Conservation (phyloP, 2,113 vertebrate genomes). For the Ptyas mucosa region DNA sequence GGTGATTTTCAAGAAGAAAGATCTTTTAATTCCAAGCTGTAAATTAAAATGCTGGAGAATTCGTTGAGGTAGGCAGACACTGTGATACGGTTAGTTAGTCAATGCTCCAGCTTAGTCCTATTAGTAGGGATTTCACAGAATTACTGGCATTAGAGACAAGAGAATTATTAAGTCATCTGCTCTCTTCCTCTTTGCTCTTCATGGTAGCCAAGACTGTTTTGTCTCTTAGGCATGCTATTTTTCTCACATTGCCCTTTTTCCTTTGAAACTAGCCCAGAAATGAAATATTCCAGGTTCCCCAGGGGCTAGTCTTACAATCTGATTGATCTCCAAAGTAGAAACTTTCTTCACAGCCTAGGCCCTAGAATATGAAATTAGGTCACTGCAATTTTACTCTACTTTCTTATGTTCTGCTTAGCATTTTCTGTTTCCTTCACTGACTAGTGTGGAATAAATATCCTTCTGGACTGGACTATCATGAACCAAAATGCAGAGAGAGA, state of each 20-base stretch:
- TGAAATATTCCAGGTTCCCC: conserved; percentile 45
- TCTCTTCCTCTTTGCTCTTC: neutral
- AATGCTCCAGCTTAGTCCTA: neutral
- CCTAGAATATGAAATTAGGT: conserved; percentile 58
- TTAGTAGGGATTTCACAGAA: conserved; percentile 32
- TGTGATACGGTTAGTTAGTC: neutral
- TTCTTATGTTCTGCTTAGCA: conserved; percentile 54
- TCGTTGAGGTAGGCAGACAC: neutral
- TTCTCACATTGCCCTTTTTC: conserved; percentile 34
- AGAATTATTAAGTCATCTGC: conserved; percentile 8
- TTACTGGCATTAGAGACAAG: conserved; percentile 32
- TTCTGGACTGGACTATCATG: conserved; percentile 50
- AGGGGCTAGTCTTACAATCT: conserved; percentile 17
- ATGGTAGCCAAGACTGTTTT: neutral
- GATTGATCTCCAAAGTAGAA: conserved; percentile 51
- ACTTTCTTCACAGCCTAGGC: conserved; percentile 31
- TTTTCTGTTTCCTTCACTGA: conserved; percentile 38
- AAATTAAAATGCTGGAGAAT: neutral
- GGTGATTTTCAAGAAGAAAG: neutral
- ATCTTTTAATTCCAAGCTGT: neutral
- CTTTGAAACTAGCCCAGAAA: conserved; percentile 53
- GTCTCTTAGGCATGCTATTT: conserved; percentile 33
- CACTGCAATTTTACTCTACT: conserved; percentile 54
- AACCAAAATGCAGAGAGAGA: conserved; percentile 17
- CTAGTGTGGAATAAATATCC: conserved; percentile 51